Percentiles rank a stretch among this genome's conserved stretches.
phyloP scores from a whole-genome alignment of 1,140 invertebrate genomes.

The Penaeus vannamei region DNA sequence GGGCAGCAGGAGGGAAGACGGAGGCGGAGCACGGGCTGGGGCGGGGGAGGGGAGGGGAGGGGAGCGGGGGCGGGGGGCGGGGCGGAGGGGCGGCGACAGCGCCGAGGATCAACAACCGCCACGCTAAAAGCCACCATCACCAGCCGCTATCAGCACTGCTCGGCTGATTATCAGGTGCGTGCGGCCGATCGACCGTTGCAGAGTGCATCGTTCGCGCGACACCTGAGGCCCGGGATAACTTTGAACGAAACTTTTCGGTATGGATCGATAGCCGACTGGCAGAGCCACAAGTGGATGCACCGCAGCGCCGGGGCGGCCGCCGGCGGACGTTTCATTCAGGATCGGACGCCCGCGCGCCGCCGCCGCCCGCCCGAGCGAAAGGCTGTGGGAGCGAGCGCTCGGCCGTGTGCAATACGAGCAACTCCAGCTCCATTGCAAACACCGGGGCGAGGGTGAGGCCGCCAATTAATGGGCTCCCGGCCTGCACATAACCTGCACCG shows the following conservation, averaged over 20 bases:
- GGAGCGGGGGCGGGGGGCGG: slow-evolving; percentile 1
- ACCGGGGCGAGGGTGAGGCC: slow-evolving; percentile 52
- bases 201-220: slow-evolving; percentile 41
- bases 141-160: slow-evolving; percentile 57
- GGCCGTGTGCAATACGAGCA: slow-evolving; percentile 47
- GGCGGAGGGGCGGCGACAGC: slow-evolving; percentile 28
- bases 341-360: slow-evolving; percentile 12
- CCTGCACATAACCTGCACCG: slow-evolving; percentile 36
- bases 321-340: slow-evolving; percentile 43
- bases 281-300: slow-evolving; percentile 63
- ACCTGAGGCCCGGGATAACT: slow-evolving; percentile 30
- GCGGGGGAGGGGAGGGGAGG: not conserved
- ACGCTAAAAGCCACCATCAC: slow-evolving; percentile 57
- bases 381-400: slow-evolving; percentile 25
- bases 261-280: slow-evolving; percentile 58
- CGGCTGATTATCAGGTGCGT: slow-evolving; percentile 53
- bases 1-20: not conserved
- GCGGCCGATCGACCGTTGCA: slow-evolving; percentile 52
- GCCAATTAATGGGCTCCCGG: slow-evolving; percentile 50
- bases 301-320: slow-evolving; percentile 35
- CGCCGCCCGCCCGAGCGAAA: slow-evolving; percentile 42
- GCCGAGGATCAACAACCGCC: slow-evolving; percentile 51
- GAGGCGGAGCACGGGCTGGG: not conserved
- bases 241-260: slow-evolving; percentile 56
- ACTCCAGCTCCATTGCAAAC: slow-evolving; percentile 42